These are phyloP conservation scores for Pogonophryne albipinna DNA, from an alignment of 2,797 vertebrate species.

Conservation along the genomic window DNA sequence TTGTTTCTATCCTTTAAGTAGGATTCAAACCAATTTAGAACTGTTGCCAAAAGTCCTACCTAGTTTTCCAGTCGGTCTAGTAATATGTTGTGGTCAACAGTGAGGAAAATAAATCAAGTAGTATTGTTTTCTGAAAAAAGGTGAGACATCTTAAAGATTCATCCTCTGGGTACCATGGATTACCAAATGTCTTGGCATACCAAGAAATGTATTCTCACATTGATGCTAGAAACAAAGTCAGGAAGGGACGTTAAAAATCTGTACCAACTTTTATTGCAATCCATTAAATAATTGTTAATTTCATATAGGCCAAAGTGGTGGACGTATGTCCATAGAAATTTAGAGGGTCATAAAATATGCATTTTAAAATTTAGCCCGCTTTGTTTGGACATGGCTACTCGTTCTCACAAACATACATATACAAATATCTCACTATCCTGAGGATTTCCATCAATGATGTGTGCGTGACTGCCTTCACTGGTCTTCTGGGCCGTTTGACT, in stretches of 20 bases:
- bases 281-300: not conserved
- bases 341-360: not conserved
- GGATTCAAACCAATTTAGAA: too few species aligned
- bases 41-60: too few species aligned
- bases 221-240: not conserved
- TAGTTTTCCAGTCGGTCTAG: too few species aligned
- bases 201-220: too few species aligned
- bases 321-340: not conserved
- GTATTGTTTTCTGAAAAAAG: not conserved
- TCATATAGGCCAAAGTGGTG: not conserved
- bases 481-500: slow-evolving; percentile 44
- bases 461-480: slow-evolving; percentile 1
- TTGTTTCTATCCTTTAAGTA: too few species aligned
- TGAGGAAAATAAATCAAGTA: too few species aligned
- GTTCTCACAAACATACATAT: slow-evolving; percentile 3
- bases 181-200: not conserved
- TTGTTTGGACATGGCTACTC: not conserved
- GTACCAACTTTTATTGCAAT: not conserved
- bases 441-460: slow-evolving; percentile 12
- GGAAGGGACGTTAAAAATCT: not conserved
- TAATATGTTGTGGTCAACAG: too few species aligned
- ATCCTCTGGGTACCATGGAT: not conserved
- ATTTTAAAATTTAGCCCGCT: not conserved
- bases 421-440: not conserved
- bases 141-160: not conserved